Evolutionary conservation across 2,888 invertebrate species (phyloP).

Genomic region (Temnothorax rugatulus): DNA sequence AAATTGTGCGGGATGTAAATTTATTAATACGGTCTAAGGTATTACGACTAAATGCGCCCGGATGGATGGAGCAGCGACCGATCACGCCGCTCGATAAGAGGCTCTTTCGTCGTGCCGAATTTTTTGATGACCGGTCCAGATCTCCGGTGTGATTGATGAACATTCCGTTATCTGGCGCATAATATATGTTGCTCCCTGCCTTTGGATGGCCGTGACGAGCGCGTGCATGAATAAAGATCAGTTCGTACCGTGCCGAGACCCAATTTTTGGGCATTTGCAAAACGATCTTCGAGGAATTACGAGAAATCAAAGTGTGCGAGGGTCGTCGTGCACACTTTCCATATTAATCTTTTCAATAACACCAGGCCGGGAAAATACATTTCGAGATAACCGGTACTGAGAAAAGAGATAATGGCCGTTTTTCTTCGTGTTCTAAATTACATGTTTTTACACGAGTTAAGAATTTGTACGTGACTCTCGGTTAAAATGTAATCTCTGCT

Average conservation of each 20-base stretch:
- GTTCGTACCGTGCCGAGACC: neutral
- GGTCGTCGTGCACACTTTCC: neutral
- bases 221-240: conserved; percentile 21
- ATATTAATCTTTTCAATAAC: neutral
- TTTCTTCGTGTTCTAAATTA: conserved; percentile 16
- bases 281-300: neutral
- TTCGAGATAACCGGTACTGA: neutral
- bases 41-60: conserved; percentile 34
- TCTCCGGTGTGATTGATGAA: conserved; percentile 67
- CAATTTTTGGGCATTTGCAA: conserved; percentile 2
- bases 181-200: conserved; percentile 49
- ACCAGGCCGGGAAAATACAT: neutral
- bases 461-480: neutral
- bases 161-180: conserved; percentile 32
- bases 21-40: conserved; percentile 52
- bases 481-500: conserved; percentile 35
- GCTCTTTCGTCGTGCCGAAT: conserved; percentile 62
- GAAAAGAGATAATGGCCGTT: neutral
- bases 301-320: neutral
- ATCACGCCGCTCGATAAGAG: conserved; percentile 47
- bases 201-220: conserved; percentile 65
- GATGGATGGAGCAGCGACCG: conserved; percentile 17
- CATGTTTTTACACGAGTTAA: neutral
- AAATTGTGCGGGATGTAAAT: conserved; percentile 70
- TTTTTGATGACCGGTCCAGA: conserved; percentile 67